Evolutionary conservation across 92 coral and sea anemone genomes (phyloP).

Genomic region (Phenganax stokvisi): DNA sequence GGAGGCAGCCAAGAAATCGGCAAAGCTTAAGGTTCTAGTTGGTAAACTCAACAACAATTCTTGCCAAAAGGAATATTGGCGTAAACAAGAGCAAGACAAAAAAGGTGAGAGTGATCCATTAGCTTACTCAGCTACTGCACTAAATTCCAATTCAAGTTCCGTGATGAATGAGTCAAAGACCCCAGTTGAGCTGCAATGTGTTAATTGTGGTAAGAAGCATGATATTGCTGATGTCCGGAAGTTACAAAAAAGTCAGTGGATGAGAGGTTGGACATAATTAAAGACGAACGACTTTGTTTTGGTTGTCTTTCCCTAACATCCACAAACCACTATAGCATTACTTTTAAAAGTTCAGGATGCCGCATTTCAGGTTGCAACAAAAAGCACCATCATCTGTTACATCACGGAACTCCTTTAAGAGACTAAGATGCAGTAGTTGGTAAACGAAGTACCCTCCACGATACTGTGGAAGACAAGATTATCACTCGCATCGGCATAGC

Average conservation of each 20-base stretch:
- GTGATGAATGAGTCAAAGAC: background rate
- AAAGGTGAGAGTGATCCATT: too few relatives aligned
- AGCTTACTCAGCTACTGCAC: too few relatives aligned
- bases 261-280: background rate
- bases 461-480: background rate
- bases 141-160: too few relatives aligned
- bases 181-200: background rate
- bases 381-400: too few relatives aligned
- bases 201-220: background rate
- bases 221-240: background rate
- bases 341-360: constrained; percentile 32
- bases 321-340: too few relatives aligned
- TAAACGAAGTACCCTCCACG: background rate
- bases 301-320: too few relatives aligned
- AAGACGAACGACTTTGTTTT: background rate
- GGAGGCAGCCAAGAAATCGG: too few relatives aligned
- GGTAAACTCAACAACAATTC: too few relatives aligned
- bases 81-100: too few relatives aligned
- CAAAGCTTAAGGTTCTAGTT: too few relatives aligned
- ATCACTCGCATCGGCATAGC: background rate
- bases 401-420: background rate
- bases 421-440: background rate
- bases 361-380: constrained; percentile 17
- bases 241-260: too few relatives aligned
- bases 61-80: too few relatives aligned